A percentile compares a stretch with the other conserved stretches of the same genome.
Evolutionary conservation across 2,797 vertebrate species (phyloP).

Genomic region (Oreochromis grahami): DNA sequence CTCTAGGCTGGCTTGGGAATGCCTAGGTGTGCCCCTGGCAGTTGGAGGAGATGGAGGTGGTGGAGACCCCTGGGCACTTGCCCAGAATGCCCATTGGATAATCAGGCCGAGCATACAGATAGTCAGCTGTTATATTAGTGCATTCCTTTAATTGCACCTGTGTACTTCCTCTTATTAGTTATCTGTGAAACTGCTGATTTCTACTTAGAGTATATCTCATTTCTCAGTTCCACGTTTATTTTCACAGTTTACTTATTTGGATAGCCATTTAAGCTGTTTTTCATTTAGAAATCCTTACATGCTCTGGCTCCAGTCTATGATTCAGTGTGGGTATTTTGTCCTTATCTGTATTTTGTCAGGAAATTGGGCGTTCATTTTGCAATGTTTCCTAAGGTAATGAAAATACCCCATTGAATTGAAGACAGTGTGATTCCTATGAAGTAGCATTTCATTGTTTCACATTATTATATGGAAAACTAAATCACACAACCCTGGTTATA

Average conservation of each 20-base stretch:
- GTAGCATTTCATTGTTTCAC: background rate
- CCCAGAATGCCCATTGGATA: background rate
- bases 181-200: background rate
- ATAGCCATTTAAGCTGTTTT: background rate
- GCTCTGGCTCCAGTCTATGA: background rate
- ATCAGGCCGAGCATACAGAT: background rate
- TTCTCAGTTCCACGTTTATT: background rate
- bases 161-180: background rate
- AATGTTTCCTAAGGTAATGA: background rate
- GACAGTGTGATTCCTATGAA: background rate
- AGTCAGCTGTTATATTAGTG: background rate
- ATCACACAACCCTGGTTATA: background rate
- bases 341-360: background rate
- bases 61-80: background rate
- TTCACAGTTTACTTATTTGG: background rate
- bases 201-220: background rate
- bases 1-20: background rate
- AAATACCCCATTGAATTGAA: background rate
- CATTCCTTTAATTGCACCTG: background rate
- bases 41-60: background rate
- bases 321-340: background rate
- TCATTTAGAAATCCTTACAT: background rate
- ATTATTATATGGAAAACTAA: background rate
- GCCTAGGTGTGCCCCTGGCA: background rate
- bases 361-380: background rate